A percentile compares a stretch with the other conserved stretches of the same genome.
Evolutionary conservation across 2,113 vertebrate species (phyloP).

Genomic region (Progne subis): DNA sequence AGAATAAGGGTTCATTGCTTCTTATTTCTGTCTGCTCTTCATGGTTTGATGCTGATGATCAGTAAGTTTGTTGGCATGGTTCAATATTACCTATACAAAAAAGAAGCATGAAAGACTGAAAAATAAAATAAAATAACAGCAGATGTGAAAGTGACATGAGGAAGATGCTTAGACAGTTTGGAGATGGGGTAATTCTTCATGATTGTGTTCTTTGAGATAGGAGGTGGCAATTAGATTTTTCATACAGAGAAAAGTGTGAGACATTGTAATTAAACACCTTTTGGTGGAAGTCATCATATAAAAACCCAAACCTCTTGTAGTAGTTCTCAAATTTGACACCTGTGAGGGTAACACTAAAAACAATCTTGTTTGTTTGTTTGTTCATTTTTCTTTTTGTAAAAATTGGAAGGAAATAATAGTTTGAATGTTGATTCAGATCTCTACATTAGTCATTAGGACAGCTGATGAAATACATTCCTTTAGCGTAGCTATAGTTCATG

Average conservation of each 20-base stretch:
- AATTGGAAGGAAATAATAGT: conserved; percentile 24
- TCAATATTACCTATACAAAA: not conserved
- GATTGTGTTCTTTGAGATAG: conserved; percentile 68
- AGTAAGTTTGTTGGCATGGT: not conserved
- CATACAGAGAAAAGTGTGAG: conserved; percentile 68
- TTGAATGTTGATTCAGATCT: conserved; percentile 10
- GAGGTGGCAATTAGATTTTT: conserved; percentile 77
- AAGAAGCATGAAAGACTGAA: not conserved
- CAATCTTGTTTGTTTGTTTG: not conserved
- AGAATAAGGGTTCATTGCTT: not conserved
- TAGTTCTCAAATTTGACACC: conserved; percentile 55
- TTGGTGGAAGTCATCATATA: conserved; percentile 54
- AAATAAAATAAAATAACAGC: not conserved
- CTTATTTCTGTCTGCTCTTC: not conserved
- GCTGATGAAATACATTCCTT: not conserved
- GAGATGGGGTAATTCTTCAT: conserved; percentile 58
- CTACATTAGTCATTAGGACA: not conserved
- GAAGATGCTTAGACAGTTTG: conserved; percentile 1
- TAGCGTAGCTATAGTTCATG: not conserved
- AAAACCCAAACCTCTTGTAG: conserved; percentile 44
- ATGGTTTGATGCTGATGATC: not conserved
- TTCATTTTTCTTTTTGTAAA: not conserved
- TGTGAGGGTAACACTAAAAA: conserved; percentile 13
- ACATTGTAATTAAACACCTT: conserved; percentile 84
- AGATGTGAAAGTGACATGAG: conserved; percentile 13